Conservation (phyloP, 2,888 invertebrate species). For the Eristalis pertinax region DNA sequence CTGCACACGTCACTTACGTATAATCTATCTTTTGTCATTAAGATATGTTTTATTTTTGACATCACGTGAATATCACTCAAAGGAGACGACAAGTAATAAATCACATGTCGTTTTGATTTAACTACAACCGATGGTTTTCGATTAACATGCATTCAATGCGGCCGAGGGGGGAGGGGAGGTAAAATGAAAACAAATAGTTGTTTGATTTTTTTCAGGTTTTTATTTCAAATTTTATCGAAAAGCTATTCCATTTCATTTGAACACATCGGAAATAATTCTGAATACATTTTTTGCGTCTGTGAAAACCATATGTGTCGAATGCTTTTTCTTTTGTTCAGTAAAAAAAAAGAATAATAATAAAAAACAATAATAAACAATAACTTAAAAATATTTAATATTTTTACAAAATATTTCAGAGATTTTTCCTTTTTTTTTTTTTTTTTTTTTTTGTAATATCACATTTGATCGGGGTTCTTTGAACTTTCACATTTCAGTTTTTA, state of each 20-base stretch:
- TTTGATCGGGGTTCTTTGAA: conserved; percentile 50
- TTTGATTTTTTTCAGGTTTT: conserved; percentile 39
- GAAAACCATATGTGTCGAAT: conserved; percentile 58
- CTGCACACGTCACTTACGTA: background rate
- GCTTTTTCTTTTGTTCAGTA: conserved; percentile 4
- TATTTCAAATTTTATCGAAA: conserved; percentile 58
- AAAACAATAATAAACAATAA: conserved; percentile 44
- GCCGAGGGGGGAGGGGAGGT: background rate
- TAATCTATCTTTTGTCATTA: background rate
- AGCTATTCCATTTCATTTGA: conserved; percentile 31
- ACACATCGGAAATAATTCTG: conserved; percentile 31
- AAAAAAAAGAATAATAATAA: background rate
- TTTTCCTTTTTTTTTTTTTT: background rate
- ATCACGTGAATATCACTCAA: background rate
- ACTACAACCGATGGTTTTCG: background rate
- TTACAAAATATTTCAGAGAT: conserved; percentile 60
- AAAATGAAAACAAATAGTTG: background rate
- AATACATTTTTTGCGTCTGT: conserved; percentile 39
- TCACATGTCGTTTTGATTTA: background rate
- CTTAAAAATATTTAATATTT: conserved; percentile 61
- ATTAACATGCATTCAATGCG: background rate
- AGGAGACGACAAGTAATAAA: background rate
- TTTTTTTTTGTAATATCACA: conserved; percentile 63
- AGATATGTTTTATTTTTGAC: background rate
- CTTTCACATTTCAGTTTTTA: conserved; percentile 6